A percentile compares a stretch with the other conserved stretches of the same genome.
These are phyloP conservation scores for Enteromius afrohamiltoni DNA, from an alignment of 2,797 vertebrate species.

Conservation along the genomic window DNA sequence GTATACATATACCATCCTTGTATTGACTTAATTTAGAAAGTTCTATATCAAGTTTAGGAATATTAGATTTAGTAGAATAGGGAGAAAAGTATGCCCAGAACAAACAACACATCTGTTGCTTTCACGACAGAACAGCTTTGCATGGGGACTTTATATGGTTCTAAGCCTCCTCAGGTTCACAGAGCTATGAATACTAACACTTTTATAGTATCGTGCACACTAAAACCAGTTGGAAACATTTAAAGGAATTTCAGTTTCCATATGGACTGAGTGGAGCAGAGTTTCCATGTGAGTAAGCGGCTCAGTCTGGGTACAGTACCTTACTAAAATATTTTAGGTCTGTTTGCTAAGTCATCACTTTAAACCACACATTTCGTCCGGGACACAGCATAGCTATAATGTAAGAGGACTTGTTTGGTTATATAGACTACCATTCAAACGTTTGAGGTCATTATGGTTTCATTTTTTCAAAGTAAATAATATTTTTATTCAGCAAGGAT, in stretches of 20 bases:
- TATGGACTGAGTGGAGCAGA: constrained; percentile 23
- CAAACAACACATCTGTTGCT: background rate
- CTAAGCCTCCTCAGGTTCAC: constrained; percentile 32
- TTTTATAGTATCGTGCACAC: constrained; percentile 36
- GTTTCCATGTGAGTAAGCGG: constrained; percentile 50
- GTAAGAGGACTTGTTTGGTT: background rate
- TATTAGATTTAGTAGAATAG: background rate
- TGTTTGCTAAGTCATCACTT: constrained; percentile 46
- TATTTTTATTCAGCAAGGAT: background rate
- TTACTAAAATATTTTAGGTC: constrained; percentile 33
- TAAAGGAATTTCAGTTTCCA: constrained; percentile 32
- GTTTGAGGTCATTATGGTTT: background rate
- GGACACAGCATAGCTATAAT: background rate
- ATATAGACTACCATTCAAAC: background rate
- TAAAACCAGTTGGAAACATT: constrained; percentile 46
- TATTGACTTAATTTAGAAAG: background rate
- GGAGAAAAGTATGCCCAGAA: background rate
- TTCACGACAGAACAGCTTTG: background rate
- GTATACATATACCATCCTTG: background rate
- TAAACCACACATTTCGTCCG: constrained; percentile 37
- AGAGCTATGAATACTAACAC: constrained; percentile 26
- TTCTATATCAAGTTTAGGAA: background rate
- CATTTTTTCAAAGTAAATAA: background rate
- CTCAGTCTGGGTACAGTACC: constrained; percentile 26
- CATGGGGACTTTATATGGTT: constrained; percentile 15